Conservation (phyloP, 2,888 invertebrate genomes). For the Taphrorychus bicolor region DNA sequence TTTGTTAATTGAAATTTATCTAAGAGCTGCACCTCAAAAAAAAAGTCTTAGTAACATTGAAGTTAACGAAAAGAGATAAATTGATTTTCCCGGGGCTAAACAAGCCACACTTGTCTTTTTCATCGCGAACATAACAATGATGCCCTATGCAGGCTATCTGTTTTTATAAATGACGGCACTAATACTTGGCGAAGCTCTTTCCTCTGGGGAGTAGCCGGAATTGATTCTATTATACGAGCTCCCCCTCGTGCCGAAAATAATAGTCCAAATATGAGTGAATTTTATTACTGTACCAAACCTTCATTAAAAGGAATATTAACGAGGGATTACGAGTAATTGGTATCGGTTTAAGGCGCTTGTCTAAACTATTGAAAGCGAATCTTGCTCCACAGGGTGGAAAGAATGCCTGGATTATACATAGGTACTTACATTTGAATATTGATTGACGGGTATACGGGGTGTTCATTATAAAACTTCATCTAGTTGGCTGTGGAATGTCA, state of each 20-base stretch:
- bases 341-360: slow-evolving; percentile 8
- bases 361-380: not conserved
- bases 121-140: not conserved
- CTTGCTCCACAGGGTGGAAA: not conserved
- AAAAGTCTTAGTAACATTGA: not conserved
- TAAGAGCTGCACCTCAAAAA: not conserved
- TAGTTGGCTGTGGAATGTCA: too few species aligned
- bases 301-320: slow-evolving; percentile 39
- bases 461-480: too few species aligned
- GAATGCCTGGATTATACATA: not conserved
- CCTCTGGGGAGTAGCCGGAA: slow-evolving; percentile 45
- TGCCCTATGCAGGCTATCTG: slow-evolving; percentile 34
- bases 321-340: slow-evolving; percentile 31
- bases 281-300: slow-evolving; percentile 44
- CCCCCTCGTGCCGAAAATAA: slow-evolving; percentile 45
- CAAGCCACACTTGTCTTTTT: not conserved
- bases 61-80: not conserved
- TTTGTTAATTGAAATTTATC: too few species aligned
- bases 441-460: too few species aligned
- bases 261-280: slow-evolving; percentile 46
- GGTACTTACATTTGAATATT: not conserved
- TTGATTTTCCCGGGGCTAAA: not conserved
- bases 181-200: slow-evolving; percentile 47
- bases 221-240: slow-evolving; percentile 47
- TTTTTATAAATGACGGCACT: slow-evolving; percentile 44